Percentiles rank a stretch among this genome's conserved stretches.
Evolutionary conservation across 2,113 vertebrate genomes (phyloP).

Genomic region (Microcebus lehilahytsara): DNA sequence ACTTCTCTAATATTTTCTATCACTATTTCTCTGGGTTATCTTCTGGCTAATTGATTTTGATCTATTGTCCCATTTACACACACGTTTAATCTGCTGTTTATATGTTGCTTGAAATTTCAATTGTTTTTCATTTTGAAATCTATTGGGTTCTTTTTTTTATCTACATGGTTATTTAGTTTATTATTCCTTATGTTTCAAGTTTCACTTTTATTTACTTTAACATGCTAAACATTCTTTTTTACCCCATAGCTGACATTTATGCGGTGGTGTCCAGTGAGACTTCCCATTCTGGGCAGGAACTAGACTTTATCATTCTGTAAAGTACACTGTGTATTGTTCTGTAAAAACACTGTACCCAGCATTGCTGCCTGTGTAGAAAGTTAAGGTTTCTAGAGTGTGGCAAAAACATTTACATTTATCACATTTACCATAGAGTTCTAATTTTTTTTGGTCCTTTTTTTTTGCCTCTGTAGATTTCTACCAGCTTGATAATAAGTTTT

Average conservation of each 20-base stretch:
- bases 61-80: neutral
- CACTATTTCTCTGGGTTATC: neutral
- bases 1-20: neutral
- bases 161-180: neutral
- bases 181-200: neutral
- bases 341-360: neutral
- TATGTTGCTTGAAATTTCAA: neutral
- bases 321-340: neutral
- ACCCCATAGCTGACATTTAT: neutral
- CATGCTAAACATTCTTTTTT: neutral
- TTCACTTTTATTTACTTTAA: neutral
- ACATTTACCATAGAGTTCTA: neutral
- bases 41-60: neutral
- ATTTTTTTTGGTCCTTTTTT: neutral
- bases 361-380: neutral
- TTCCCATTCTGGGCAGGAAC: neutral
- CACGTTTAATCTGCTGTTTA: neutral
- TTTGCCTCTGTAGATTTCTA: neutral
- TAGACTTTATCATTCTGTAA: neutral
- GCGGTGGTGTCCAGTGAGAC: too few species aligned
- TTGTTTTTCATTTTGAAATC: neutral
- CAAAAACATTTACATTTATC: neutral
- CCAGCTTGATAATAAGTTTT: neutral
- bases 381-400: neutral
- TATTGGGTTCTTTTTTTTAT: neutral